phyloP scores from a whole-genome alignment of 2,797 vertebrate genomes.

The Okamejei kenojei region DNA sequence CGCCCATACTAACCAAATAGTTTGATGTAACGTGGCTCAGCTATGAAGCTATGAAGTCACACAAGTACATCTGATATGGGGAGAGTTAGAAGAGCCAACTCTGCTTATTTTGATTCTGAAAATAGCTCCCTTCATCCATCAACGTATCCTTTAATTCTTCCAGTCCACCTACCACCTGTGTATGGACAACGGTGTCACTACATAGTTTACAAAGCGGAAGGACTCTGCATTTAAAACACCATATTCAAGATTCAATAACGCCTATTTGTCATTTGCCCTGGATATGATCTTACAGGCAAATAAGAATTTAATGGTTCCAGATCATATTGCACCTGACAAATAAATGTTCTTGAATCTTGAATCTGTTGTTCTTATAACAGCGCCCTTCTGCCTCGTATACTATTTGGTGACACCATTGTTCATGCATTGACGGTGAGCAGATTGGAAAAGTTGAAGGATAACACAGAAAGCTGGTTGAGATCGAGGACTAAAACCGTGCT shows the following conservation, averaged over 20 bases:
- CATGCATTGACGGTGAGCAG: not conserved
- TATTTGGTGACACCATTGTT: not conserved
- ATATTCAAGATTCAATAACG: too few species aligned
- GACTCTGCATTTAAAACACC: too few species aligned
- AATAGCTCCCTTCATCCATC: not conserved
- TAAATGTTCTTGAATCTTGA: too few species aligned
- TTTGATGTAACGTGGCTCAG: not conserved
- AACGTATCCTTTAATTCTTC: too few species aligned
- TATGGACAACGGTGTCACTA: too few species aligned
- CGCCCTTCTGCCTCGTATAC: not conserved
- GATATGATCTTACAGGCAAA: too few species aligned
- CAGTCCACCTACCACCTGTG: too few species aligned
- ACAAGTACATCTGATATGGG: not conserved
- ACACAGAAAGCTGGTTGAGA: not conserved
- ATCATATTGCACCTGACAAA: too few species aligned
- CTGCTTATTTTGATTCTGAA: not conserved
- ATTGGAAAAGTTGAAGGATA: not conserved
- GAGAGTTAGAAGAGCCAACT: not conserved
- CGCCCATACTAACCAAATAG: too few species aligned
- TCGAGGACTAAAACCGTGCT: not conserved
- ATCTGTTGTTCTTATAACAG: not conserved
- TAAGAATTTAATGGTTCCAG: too few species aligned
- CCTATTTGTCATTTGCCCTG: too few species aligned
- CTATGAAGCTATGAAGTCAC: not conserved
- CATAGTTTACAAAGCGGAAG: too few species aligned